phyloP scores from a whole-genome alignment of 1,140 invertebrate species.

The Pachypsylla venusta region DNA sequence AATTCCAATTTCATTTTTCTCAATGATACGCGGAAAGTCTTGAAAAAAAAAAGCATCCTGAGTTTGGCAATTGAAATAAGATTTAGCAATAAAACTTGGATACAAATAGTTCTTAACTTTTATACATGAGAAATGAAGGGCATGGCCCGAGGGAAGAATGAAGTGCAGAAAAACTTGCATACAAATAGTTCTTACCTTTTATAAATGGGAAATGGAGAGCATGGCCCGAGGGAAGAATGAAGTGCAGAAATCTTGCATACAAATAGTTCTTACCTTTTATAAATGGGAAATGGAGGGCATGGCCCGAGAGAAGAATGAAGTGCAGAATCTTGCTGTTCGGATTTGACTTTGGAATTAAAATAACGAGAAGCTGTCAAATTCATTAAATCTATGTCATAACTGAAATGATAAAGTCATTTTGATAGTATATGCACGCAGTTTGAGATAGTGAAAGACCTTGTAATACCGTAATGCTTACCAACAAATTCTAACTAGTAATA shows the following conservation, averaged over 20 bases:
- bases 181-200: slow-evolving; percentile 39
- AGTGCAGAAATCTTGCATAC: slow-evolving; percentile 19
- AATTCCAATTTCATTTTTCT: too few relatives aligned
- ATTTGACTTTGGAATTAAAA: not conserved
- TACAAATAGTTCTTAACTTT: slow-evolving; percentile 38
- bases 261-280: slow-evolving; percentile 41
- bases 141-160: slow-evolving; percentile 46
- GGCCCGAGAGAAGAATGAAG: slow-evolving; percentile 40
- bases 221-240: slow-evolving; percentile 43
- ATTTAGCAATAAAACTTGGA: too few relatives aligned
- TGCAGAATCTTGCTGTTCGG: slow-evolving; percentile 15
- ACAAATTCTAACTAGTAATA: too few relatives aligned
- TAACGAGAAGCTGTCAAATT: slow-evolving; percentile 5
- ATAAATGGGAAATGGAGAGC: slow-evolving; percentile 53
- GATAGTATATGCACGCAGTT: too few relatives aligned
- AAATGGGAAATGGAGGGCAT: slow-evolving; percentile 54
- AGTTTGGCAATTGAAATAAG: too few relatives aligned
- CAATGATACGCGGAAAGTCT: too few relatives aligned
- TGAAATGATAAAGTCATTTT: too few relatives aligned
- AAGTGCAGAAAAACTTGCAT: slow-evolving; percentile 23
- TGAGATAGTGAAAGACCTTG: too few relatives aligned
- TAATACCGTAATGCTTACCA: too few relatives aligned
- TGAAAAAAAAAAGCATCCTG: too few relatives aligned
- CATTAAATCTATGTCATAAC: slow-evolving; percentile 19
- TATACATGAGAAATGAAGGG: slow-evolving; percentile 51